Evolutionary conservation across 1,140 invertebrate species (phyloP).

Genomic region (Chironomus tepperi): DNA sequence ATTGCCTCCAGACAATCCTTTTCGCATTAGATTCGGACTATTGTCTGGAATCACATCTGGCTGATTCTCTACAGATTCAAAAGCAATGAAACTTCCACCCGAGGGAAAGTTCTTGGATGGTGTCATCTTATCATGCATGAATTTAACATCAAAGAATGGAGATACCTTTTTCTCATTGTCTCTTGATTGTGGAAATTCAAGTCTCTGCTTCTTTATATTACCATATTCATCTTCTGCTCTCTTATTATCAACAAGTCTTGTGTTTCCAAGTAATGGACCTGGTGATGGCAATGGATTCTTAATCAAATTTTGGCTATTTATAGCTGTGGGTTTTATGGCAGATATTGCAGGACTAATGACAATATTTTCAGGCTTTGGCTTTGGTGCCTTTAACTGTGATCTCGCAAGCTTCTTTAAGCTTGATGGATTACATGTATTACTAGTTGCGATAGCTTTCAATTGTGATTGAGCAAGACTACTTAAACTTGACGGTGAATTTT

Average conservation of each 20-base stretch:
- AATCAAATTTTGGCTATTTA: conserved; percentile 43
- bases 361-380: conserved; percentile 44
- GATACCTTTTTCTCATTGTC: conserved; percentile 19
- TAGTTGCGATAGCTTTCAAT: conserved; percentile 40
- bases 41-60: conserved; percentile 29
- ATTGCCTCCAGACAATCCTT: conserved; percentile 36
- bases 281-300: conserved; percentile 60
- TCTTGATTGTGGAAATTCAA: neutral
- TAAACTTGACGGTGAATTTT: conserved; percentile 42
- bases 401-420: conserved; percentile 37
- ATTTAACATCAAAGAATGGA: conserved; percentile 26
- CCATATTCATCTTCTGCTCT: neutral
- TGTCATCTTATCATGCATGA: conserved; percentile 33
- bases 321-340: conserved; percentile 28
- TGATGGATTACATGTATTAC: conserved; percentile 38
- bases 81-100: conserved; percentile 37
- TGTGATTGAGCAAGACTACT: conserved; percentile 47
- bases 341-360: conserved; percentile 36
- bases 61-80: conserved; percentile 35
- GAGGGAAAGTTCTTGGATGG: conserved; percentile 35
- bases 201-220: neutral
- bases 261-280: conserved; percentile 68
- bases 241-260: conserved; percentile 56
- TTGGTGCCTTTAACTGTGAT: conserved; percentile 31
- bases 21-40: conserved; percentile 37